Evolutionary conservation across 2,113 vertebrate genomes (phyloP), one percentile per base, ranked within the genome.

Genomic region (Gasterosteus aculeatus): DNA sequence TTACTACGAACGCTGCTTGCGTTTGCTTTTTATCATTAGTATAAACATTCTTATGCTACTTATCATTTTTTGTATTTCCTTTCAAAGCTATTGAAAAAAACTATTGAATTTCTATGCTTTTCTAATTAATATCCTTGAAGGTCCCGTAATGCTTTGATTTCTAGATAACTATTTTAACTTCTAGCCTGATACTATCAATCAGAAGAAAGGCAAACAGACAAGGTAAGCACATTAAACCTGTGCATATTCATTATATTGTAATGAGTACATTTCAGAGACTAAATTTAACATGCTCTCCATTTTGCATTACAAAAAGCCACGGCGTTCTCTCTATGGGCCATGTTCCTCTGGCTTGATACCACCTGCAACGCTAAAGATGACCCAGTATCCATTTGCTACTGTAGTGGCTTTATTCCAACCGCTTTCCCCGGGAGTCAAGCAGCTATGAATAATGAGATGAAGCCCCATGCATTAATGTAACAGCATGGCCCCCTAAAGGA

Each of bases 391-490:
- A 85, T 89, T 89, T 91, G 85, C 78, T 79, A 39, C 75, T 77
- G 85, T 67, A 73, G 80, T 60, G 80, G 87, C 89, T 84, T 72
- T 75, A 78, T 88, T 86, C 79, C 85, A 86, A 80, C 72, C 69
- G 85, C 74, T 80, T 85, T 59, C 87, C 90, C 88, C 88, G 78
- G 81, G 76, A 89, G 91, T 82, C 83, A 86, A 88, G 81, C 83
- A 67, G 75, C 82, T 84, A 89, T 93, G 90, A 94, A 93, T 92
- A 94, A 94, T 93, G 91, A 92, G 92, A 86, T 75, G 75, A 75
- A 82, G 80, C 83, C 69, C 77, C 77, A 87, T 92, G 92, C 89
- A 93, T 93, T 93, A 93, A 94, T 93, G 93, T 88, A 92, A 76
- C 81, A 91, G 85, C 73, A 57, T 9, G 46, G 86, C 83, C 89